Evolutionary conservation across 35 echinoderm and acorn worm species (phyloP).

Genomic region (Amphiura filiformis): DNA sequence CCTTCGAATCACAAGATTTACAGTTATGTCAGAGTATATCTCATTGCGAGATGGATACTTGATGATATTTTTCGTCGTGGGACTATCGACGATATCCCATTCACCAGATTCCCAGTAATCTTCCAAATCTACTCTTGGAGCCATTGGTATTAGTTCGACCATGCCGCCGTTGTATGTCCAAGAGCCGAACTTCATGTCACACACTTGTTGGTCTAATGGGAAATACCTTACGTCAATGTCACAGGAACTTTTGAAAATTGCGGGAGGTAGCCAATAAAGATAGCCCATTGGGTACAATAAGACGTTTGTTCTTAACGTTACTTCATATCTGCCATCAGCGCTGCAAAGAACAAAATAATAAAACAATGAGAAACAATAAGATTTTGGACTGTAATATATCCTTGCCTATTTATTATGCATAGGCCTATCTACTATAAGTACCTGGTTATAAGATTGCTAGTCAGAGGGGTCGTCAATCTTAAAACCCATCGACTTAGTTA

Average conservation of each 20-base stretch:
- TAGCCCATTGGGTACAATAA: slow-evolving; percentile 57
- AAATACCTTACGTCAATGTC: slow-evolving; percentile 93
- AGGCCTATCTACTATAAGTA: no score
- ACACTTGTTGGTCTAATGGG: slow-evolving; percentile 87
- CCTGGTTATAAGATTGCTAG: no score
- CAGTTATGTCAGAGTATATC: slow-evolving; percentile 83
- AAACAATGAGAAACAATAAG: no score
- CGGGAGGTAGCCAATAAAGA: slow-evolving; percentile 90
- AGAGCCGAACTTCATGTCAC: slow-evolving; percentile 96
- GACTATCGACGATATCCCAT: slow-evolving; percentile 91
- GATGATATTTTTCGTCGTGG: slow-evolving; percentile 47
- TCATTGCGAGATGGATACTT: slow-evolving; percentile 91
- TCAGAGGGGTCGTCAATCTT: no score
- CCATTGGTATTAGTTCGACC: slow-evolving; percentile 68
- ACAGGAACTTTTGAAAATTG: slow-evolving; percentile 92
- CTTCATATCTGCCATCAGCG: slow-evolving; percentile 92
- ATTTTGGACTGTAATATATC: no score
- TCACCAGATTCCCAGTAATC: slow-evolving; percentile 96
- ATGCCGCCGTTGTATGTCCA: slow-evolving; percentile 92
- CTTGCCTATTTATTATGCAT: no score
- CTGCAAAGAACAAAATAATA: no score
- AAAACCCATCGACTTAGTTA: no score
- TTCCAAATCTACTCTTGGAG: slow-evolving; percentile 64
- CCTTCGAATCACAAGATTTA: slow-evolving; percentile 70
- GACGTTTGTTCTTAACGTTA: slow-evolving; percentile 75